Percentiles rank a stretch among this genome's conserved stretches.
Conservation (phyloP, 2,888 invertebrate genomes). For the Tyria jacobaeae region DNA sequence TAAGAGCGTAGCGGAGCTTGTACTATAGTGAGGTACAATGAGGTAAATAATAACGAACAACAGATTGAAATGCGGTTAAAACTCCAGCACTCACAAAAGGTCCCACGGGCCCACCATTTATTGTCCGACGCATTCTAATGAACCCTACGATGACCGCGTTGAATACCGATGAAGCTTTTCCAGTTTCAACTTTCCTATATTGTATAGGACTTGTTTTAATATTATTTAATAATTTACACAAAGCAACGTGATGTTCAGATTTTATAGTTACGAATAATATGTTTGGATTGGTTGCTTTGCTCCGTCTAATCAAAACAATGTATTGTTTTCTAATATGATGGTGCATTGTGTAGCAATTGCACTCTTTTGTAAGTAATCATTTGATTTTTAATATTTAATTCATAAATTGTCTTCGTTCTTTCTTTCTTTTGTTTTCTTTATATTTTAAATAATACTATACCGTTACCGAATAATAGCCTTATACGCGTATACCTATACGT, state of each 20-base stretch:
- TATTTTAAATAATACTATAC: no score
- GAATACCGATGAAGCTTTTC: slow-evolving; percentile 76
- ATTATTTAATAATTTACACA: slow-evolving; percentile 38
- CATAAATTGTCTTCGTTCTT: no score
- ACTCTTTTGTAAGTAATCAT: no score
- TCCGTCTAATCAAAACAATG: no score
- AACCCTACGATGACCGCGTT: slow-evolving; percentile 67
- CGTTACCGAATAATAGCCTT: no score
- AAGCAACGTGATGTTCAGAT: slow-evolving; percentile 13
- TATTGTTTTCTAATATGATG: no score
- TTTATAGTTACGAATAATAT: slow-evolving; percentile 2
- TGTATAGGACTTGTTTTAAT: slow-evolving; percentile 56
- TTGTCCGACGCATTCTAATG: slow-evolving; percentile 83
- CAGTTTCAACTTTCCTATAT: slow-evolving; percentile 55
- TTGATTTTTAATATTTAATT: no score
- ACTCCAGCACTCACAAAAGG: slow-evolving; percentile 71
- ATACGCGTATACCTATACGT: no score
- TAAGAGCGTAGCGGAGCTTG: slow-evolving; percentile 34
- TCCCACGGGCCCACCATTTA: slow-evolving; percentile 73
- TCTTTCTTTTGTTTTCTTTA: no score
- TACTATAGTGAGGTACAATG: slow-evolving; percentile 60
- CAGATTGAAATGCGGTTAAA: slow-evolving; percentile 80
- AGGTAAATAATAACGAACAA: slow-evolving; percentile 69
- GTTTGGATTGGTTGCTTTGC: neutral
- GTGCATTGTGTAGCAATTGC: no score